Percentiles rank a stretch among this genome's conserved stretches.
Conservation (phyloP, 23 tunicate genomes). For the Oikopleura albicans region DNA sequence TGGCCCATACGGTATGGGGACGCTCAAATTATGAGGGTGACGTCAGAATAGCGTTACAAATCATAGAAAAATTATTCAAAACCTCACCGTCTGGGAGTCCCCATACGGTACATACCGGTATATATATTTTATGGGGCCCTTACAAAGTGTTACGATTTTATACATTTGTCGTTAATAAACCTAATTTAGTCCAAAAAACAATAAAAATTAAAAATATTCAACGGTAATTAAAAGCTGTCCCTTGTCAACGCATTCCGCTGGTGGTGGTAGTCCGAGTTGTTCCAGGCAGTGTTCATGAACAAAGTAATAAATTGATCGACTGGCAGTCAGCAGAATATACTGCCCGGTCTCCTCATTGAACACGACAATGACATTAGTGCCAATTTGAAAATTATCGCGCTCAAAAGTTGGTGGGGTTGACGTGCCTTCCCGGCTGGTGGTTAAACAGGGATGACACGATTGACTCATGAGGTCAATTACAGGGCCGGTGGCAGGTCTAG, state of each 20-base stretch:
- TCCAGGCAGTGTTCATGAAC: slow-evolving; percentile 73
- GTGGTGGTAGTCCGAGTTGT: not conserved
- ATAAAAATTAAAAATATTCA: too few relatives aligned
- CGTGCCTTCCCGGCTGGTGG: not conserved
- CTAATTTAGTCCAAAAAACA: too few relatives aligned
- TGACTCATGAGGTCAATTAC: not conserved
- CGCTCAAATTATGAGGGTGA: too few relatives aligned
- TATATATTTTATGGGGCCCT: too few relatives aligned
- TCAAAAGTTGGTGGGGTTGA: not conserved
- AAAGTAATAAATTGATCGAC: slow-evolving; percentile 21
- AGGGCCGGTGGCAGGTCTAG: not conserved
- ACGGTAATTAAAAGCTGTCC: too few relatives aligned
- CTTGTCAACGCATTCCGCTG: not conserved
- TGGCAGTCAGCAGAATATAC: not conserved
- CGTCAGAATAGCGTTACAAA: too few relatives aligned
- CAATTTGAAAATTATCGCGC: slow-evolving; percentile 4
- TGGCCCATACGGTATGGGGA: too few relatives aligned
- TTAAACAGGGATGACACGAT: slow-evolving; percentile 4
- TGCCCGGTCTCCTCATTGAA: not conserved
- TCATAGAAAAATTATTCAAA: too few relatives aligned
- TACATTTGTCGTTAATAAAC: too few relatives aligned
- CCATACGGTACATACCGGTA: too few relatives aligned
- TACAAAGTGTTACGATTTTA: too few relatives aligned
- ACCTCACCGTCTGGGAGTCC: too few relatives aligned
- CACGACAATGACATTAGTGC: not conserved